phyloP scores from a whole-genome alignment of 2,797 vertebrate species.

The Furcifer pardalis region DNA sequence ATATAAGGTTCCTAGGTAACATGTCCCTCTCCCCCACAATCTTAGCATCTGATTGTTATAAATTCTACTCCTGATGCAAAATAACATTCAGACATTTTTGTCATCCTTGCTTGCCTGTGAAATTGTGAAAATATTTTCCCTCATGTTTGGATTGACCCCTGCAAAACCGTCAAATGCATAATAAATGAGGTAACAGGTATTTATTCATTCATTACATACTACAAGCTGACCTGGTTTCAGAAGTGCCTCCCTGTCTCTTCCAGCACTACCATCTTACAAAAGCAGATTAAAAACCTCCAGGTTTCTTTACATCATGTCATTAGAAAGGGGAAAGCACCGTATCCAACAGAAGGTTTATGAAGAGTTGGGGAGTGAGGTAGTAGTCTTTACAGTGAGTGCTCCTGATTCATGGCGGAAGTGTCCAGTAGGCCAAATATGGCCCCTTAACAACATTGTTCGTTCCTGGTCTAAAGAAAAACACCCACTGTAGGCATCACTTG shows the following conservation, averaged over 20 bases:
- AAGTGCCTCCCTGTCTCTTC: neutral
- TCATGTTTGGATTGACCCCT: conserved; percentile 1
- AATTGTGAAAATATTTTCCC: neutral
- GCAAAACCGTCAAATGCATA: neutral
- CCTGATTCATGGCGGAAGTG: neutral
- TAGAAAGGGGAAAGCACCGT: conserved; percentile 1
- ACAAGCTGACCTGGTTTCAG: conserved; percentile 40
- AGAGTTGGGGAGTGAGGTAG: neutral
- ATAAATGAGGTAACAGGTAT: conserved; percentile 11
- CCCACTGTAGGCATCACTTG: too few relatives aligned
- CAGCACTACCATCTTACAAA: neutral
- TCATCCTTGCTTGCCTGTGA: neutral
- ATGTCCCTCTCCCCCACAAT: neutral
- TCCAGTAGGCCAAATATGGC: too few relatives aligned
- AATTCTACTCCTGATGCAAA: neutral
- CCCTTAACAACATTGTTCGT: too few relatives aligned
- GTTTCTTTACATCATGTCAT: neutral
- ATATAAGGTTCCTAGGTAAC: too few relatives aligned
- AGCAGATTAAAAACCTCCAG: neutral
- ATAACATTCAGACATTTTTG: fast-evolving
- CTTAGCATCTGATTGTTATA: neutral
- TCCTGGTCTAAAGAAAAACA: too few relatives aligned
- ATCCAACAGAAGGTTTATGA: neutral
- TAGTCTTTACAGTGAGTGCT: conserved; percentile 5
- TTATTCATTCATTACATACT: neutral